Evolutionary conservation across 2,797 vertebrate species (phyloP).

Genomic region (Perdix hodgsoniae): DNA sequence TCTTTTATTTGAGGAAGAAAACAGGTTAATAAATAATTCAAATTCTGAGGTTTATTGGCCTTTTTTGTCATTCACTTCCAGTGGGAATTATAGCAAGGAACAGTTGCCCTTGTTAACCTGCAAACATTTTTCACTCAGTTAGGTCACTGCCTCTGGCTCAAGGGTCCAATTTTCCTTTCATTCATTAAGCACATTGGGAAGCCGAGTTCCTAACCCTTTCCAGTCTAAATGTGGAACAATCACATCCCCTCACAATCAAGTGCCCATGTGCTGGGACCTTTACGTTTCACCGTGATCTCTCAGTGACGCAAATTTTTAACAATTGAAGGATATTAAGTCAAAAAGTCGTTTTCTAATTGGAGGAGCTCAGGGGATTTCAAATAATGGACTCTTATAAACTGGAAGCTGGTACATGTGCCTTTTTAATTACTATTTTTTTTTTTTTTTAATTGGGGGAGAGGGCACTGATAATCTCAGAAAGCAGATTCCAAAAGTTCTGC

Average conservation of each 20-base stretch:
- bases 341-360: conserved; percentile 88
- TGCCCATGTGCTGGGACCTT: conserved; percentile 81
- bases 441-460: conserved; percentile 80
- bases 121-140: conserved; percentile 93
- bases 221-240: conserved; percentile 93
- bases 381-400: conserved; percentile 83
- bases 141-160: conserved; percentile 89
- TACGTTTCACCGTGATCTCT: conserved; percentile 82
- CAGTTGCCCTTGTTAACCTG: conserved; percentile 92
- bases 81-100: conserved; percentile 81
- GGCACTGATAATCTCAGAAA: conserved; percentile 80
- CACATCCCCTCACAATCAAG: conserved; percentile 89
- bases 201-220: conserved; percentile 93
- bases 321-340: conserved; percentile 98
- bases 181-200: conserved; percentile 96
- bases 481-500: conserved; percentile 77
- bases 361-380: conserved; percentile 83
- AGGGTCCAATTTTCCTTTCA: conserved; percentile 91
- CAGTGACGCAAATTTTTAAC: conserved; percentile 94
- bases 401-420: conserved; percentile 84
- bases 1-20: conserved; percentile 77
- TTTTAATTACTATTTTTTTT: conserved; percentile 79
- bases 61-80: conserved; percentile 79
- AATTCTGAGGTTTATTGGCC: conserved; percentile 73
- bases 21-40: conserved; percentile 77